These are phyloP conservation scores for Coturnix japonica DNA, from an alignment of 2,113 vertebrate species.

Conservation along the genomic window DNA sequence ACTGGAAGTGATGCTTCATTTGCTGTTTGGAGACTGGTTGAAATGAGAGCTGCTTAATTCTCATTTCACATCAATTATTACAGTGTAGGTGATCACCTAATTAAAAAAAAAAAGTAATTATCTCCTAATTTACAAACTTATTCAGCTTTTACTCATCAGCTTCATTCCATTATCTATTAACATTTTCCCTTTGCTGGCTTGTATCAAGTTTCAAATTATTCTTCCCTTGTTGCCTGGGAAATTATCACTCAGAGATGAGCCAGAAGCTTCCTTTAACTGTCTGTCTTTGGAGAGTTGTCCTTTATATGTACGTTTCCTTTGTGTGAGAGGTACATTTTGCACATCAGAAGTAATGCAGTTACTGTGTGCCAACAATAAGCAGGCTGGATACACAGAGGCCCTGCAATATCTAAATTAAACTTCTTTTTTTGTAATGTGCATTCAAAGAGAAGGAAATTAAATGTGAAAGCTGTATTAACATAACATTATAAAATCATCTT, in stretches of 20 bases:
- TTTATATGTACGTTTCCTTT: constrained; percentile 7
- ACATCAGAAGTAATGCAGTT: background rate
- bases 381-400: background rate
- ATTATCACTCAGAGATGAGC: constrained; percentile 57
- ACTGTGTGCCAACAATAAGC: background rate
- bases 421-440: background rate
- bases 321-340: background rate
- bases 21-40: background rate
- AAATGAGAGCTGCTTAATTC: constrained; percentile 18
- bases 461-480: background rate
- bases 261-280: constrained; percentile 36
- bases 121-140: constrained; percentile 42
- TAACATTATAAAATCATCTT: background rate
- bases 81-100: constrained; percentile 22
- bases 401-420: background rate
- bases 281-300: background rate
- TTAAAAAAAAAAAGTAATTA: constrained; percentile 37
- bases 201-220: constrained; percentile 37
- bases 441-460: constrained; percentile 27
- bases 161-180: constrained; percentile 35
- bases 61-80: constrained; percentile 41
- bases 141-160: constrained; percentile 32
- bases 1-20: background rate
- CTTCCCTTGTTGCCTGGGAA: constrained; percentile 67
- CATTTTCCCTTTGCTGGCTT: constrained; percentile 39